Evolutionary conservation across 2,113 vertebrate species (phyloP).

Genomic region (Erythrolamprus reginae): DNA sequence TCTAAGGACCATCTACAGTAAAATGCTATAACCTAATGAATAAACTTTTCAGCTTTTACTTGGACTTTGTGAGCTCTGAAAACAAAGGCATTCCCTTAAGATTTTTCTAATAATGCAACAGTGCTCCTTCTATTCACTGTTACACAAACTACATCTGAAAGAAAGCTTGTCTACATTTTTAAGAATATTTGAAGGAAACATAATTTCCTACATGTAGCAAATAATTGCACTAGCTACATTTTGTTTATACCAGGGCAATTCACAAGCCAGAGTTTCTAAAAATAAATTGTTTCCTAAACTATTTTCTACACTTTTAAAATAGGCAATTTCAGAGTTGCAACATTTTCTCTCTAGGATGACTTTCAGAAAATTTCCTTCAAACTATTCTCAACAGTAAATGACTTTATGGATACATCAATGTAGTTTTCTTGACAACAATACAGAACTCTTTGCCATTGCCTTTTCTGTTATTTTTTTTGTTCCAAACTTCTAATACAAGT

Average conservation of each 20-base stretch:
- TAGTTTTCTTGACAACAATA: background rate
- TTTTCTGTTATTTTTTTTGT: background rate
- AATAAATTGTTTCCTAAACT: background rate
- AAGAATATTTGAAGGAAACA: background rate
- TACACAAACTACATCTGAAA: background rate
- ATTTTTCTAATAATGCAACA: background rate
- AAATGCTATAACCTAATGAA: background rate
- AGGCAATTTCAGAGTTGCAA: background rate
- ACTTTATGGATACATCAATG: background rate
- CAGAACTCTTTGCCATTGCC: background rate
- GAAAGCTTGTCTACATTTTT: background rate
- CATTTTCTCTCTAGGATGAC: background rate
- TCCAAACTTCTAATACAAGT: background rate
- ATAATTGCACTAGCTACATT: background rate
- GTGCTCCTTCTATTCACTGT: background rate
- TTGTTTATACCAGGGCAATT: background rate
- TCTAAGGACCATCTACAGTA: background rate
- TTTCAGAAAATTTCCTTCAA: background rate
- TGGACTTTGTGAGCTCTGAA: background rate
- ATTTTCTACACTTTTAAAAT: background rate
- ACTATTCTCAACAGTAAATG: background rate
- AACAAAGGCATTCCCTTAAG: background rate
- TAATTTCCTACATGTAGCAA: too few species aligned
- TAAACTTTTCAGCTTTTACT: background rate
- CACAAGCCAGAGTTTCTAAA: background rate